These are phyloP conservation scores for Syrista parreyssii DNA, from an alignment of 2,888 invertebrate species.

Conservation along the genomic window DNA sequence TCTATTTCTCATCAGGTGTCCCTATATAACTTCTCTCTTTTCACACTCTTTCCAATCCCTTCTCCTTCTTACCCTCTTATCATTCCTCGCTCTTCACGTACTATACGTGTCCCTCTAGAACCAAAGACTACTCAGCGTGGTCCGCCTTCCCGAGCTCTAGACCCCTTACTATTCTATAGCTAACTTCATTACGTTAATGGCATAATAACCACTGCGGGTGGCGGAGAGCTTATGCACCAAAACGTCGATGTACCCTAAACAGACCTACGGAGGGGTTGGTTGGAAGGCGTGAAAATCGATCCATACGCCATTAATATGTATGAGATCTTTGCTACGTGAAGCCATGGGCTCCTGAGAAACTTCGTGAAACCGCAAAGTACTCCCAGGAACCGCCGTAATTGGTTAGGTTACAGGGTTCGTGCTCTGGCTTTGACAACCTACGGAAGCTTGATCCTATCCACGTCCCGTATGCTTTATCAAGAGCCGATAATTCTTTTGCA, in stretches of 20 bases:
- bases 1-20: slow-evolving; percentile 21
- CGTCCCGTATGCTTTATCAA: background rate
- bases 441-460: background rate
- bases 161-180: slow-evolving; percentile 38
- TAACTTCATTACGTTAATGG: slow-evolving; percentile 64
- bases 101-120: slow-evolving; percentile 8
- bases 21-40: background rate
- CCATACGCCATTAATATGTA: slow-evolving; percentile 61
- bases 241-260: slow-evolving; percentile 53
- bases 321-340: slow-evolving; percentile 52
- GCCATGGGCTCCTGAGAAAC: slow-evolving; percentile 13
- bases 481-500: background rate
- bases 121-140: background rate
- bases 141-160: slow-evolving; percentile 7
- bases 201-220: slow-evolving; percentile 62
- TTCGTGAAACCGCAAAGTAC: slow-evolving; percentile 27
- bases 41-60: slow-evolving; percentile 1
- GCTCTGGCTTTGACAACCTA: background rate
- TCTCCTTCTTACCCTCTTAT: slow-evolving; percentile 14
- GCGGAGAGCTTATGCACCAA: slow-evolving; percentile 52
- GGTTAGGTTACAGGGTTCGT: slow-evolving; percentile 25
- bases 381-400: slow-evolving; percentile 39
- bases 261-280: slow-evolving; percentile 28
- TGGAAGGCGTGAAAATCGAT: slow-evolving; percentile 49
- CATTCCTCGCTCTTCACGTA: slow-evolving; percentile 21